These are phyloP conservation scores for Crocodylus rhombifer DNA, from an alignment of 2,797 vertebrate genomes.

Conservation along the genomic window DNA sequence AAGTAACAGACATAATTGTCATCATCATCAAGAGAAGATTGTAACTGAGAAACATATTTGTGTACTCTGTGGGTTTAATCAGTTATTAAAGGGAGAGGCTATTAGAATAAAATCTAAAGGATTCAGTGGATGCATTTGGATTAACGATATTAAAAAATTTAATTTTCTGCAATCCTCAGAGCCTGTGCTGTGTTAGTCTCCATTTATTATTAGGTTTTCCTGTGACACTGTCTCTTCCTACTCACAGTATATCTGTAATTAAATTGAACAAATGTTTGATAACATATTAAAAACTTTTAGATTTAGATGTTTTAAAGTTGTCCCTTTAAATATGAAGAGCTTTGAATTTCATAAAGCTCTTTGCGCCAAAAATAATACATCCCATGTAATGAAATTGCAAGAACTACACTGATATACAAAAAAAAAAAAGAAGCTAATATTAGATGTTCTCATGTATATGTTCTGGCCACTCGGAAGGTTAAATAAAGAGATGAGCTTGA, in stretches of 20 bases:
- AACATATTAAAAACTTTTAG: not conserved
- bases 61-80: constrained; percentile 52
- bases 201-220: constrained; percentile 27
- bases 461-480: not conserved
- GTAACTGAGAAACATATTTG: constrained; percentile 34
- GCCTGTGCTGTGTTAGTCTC: not conserved
- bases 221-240: not conserved
- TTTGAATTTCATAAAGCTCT: not conserved
- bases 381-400: not conserved
- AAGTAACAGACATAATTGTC: not conserved
- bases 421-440: not conserved
- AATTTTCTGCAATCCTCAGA: constrained; percentile 22
- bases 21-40: constrained; percentile 5
- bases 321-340: not conserved
- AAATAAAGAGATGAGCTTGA: not conserved
- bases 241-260: constrained; percentile 9
- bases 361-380: not conserved
- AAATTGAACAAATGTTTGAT: not conserved
- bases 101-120: constrained; percentile 23
- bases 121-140: constrained; percentile 8
- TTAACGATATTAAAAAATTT: constrained; percentile 43
- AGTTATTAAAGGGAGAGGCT: constrained; percentile 66
- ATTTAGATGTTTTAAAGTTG: not conserved
- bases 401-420: not conserved
- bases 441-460: not conserved